A percentile compares a stretch with the other conserved stretches of the same genome.
Evolutionary conservation across 1,140 invertebrate species (phyloP).

Genomic region (Brachionus koreanus): DNA sequence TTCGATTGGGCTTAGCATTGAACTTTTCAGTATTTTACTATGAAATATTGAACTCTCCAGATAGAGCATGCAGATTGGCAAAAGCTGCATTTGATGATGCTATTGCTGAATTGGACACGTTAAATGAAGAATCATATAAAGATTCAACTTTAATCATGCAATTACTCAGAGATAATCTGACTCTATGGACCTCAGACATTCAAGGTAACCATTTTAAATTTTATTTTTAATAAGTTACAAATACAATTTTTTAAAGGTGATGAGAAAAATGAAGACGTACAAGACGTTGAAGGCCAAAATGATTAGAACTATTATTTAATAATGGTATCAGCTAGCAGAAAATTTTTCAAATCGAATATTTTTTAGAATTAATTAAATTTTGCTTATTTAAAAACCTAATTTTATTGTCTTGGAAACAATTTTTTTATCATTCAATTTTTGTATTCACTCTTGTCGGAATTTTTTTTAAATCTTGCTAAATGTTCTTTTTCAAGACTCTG

Average conservation of each 20-base stretch:
- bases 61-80: slow-evolving; percentile 68
- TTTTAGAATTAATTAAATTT: slow-evolving; percentile 13
- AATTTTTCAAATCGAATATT: slow-evolving; percentile 16
- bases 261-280: slow-evolving; percentile 32
- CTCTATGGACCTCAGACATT: slow-evolving; percentile 96
- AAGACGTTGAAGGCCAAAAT: slow-evolving; percentile 41
- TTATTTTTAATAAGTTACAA: too few relatives aligned
- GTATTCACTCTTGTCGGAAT: not conserved
- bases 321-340: not conserved
- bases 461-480: not conserved
- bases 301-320: slow-evolving; percentile 24
- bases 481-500: not conserved
- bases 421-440: slow-evolving; percentile 2
- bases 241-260: slow-evolving; percentile 17
- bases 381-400: not conserved
- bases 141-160: slow-evolving; percentile 99
- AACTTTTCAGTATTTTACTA: slow-evolving; percentile 98
- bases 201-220: too few relatives aligned
- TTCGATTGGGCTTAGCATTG: slow-evolving; percentile 76
- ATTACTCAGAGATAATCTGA: slow-evolving; percentile 93
- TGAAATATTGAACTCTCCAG: slow-evolving; percentile 93
- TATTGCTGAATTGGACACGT: slow-evolving; percentile 93
- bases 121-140: slow-evolving; percentile 98
- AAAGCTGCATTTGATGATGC: slow-evolving; percentile 92
- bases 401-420: not conserved